phyloP scores from a whole-genome alignment of 2,888 invertebrate species.

The Anoplius nigerrimus region DNA sequence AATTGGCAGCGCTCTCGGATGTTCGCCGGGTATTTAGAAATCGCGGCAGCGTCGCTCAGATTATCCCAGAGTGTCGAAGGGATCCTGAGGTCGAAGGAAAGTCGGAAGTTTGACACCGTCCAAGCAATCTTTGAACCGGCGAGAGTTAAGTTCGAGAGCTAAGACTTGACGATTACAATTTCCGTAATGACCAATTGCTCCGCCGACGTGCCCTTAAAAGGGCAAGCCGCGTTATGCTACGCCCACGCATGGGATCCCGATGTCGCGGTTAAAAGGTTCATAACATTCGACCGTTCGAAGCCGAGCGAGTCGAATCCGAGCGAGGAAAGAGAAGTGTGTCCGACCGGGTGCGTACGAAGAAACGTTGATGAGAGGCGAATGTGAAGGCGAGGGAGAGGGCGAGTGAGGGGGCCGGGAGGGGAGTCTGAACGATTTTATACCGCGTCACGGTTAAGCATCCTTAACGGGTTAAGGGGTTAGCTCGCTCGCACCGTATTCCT shows the following conservation, averaged over 20 bases:
- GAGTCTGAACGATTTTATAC: constrained; percentile 15
- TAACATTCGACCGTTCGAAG: background rate
- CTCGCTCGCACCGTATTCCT: background rate
- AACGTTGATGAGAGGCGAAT: background rate
- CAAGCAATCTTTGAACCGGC: too few species aligned
- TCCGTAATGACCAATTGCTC: constrained; percentile 1
- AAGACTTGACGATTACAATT: too few species aligned
- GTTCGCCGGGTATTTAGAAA: too few species aligned
- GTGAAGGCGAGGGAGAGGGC: background rate
- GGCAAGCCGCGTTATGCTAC: background rate
- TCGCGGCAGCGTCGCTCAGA: too few species aligned
- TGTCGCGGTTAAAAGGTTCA: background rate
- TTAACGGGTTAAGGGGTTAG: constrained; percentile 9
- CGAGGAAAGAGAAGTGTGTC: background rate
- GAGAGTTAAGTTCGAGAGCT: too few species aligned
- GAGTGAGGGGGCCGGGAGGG: background rate
- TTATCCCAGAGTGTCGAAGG: too few species aligned
- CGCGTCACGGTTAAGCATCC: constrained; percentile 11
- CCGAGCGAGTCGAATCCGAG: background rate
- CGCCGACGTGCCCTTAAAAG: background rate
- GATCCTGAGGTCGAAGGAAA: too few species aligned
- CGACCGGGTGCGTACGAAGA: too few species aligned
- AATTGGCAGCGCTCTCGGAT: too few species aligned
- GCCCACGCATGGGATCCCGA: background rate
- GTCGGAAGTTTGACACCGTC: too few species aligned